A percentile compares a stretch with the other conserved stretches of the same genome.
These are phyloP conservation scores for Andrena camellia DNA, from an alignment of 2,888 invertebrate species.

Conservation along the genomic window DNA sequence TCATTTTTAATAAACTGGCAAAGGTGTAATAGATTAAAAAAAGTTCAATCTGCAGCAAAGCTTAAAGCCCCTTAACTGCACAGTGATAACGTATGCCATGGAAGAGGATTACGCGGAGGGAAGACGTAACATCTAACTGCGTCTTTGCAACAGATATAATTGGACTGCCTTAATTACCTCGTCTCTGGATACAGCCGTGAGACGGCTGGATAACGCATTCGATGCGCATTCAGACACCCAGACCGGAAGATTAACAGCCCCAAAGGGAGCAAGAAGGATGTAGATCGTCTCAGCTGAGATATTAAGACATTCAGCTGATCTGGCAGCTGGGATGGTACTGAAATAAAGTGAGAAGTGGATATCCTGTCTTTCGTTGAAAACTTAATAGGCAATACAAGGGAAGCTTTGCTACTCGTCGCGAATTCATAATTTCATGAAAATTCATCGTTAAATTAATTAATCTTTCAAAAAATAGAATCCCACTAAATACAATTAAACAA, in stretches of 20 bases:
- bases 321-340: conserved; percentile 23
- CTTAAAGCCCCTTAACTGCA: conserved; percentile 29
- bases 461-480: neutral
- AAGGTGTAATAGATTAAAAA: conserved; percentile 13
- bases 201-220: conserved; percentile 53
- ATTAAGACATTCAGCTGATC: conserved; percentile 46
- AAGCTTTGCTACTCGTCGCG: neutral
- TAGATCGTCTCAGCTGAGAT: conserved; percentile 39
- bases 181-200: conserved; percentile 43
- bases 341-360: neutral
- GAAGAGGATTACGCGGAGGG: conserved; percentile 35
- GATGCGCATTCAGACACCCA: conserved; percentile 39
- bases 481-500: neutral
- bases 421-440: neutral
- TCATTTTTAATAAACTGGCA: neutral
- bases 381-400: neutral
- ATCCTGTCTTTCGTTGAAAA: conserved; percentile 13
- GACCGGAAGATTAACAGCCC: conserved; percentile 48
- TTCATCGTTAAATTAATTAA: neutral
- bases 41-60: neutral
- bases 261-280: conserved; percentile 44
- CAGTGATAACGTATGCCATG: conserved; percentile 33
- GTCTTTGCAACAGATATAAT: conserved; percentile 56
- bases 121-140: conserved; percentile 32
- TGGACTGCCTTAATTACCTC: conserved; percentile 55